Evolutionary conservation across 1,140 invertebrate genomes (phyloP), one percentile per base, ranked within the genome.

Genomic region (Drosophila nannoptera): DNA sequence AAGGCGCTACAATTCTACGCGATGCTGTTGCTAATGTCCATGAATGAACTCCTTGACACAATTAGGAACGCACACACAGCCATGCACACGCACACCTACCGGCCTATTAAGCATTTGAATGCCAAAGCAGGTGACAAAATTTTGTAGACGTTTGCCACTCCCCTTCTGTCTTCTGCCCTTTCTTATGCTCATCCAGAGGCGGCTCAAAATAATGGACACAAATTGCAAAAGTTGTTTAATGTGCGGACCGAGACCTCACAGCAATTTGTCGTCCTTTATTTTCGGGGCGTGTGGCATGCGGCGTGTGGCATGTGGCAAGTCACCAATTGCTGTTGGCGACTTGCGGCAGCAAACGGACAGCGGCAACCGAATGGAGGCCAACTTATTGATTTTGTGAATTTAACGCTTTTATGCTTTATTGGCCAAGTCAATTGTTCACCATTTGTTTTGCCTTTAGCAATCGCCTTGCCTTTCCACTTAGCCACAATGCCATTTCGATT

Each of bases 41-140:
- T 64, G 78, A 83, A 83, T 83, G 78, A 83, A 83, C 78, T 83
- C 75, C 78, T 83, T 83, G 78, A 83, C 78, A 83, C 78, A 83
- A 83, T 83, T 83, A 83, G 62, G 63, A 45, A 31, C 49, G 32
- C 60, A 53, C 49, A 32, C 60, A 43, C 58, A 42, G 35, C 40
- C 9, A 61, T 29, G 14, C 33, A 35, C 43, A 60, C 45, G 35
- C 48, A 32, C 45, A 49, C 5, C 1, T 2, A 22, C 22, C 1
- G 22, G 22, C 22, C 22, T 22, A 22, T 22, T 22, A 4, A 53
- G 52, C 63, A 71, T 65, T 71, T 71, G 55, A 69, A 65, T 68
- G 66, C 59, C 66, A 62, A 22, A 50, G 50, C 66, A 69, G 66
- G 66, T 69, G 66, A 69, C 66, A 69, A 62, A 49, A 62, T 62